Percentiles rank a stretch among this genome's conserved stretches.
Conservation (phyloP, 23 tunicate species). For the Diplosoma virens region DNA sequence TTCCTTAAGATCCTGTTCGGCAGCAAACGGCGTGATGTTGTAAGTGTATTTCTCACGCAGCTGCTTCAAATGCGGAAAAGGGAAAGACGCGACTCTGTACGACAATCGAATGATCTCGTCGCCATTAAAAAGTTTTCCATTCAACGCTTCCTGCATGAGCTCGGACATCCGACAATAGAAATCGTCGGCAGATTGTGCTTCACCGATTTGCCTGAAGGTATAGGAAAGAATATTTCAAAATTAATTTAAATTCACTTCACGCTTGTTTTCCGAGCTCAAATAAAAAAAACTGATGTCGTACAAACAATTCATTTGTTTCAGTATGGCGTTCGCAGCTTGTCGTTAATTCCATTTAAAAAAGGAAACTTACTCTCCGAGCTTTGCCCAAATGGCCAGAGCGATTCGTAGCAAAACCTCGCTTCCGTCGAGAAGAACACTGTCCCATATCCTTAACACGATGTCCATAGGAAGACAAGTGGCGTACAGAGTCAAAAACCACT, state of each 20-base stretch:
- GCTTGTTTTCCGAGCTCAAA: too few relatives aligned
- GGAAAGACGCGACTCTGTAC: constrained; percentile 74
- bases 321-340: too few relatives aligned
- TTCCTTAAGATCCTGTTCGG: constrained; percentile 25
- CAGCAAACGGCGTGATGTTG: constrained; percentile 92
- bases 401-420: constrained; percentile 86
- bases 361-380: constrained; percentile 71
- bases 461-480: constrained; percentile 80
- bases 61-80: constrained; percentile 70
- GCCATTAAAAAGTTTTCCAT: constrained; percentile 58
- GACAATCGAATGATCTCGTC: constrained; percentile 64
- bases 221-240: too few relatives aligned
- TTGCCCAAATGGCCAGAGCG: constrained; percentile 88
- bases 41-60: constrained; percentile 87
- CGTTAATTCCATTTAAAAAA: not conserved
- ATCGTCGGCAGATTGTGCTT: constrained; percentile 78
- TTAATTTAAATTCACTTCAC: too few relatives aligned
- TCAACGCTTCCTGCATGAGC: constrained; percentile 57
- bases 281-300: too few relatives aligned
- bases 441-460: constrained; percentile 89
- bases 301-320: too few relatives aligned
- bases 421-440: constrained; percentile 85
- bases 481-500: constrained; percentile 88
- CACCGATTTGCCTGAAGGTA: constrained; percentile 38
- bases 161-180: constrained; percentile 81